Evolutionary conservation across 2,113 vertebrate species (phyloP), one percentile per base, ranked within the genome.

Genomic region (Petaurus breviceps): DNA sequence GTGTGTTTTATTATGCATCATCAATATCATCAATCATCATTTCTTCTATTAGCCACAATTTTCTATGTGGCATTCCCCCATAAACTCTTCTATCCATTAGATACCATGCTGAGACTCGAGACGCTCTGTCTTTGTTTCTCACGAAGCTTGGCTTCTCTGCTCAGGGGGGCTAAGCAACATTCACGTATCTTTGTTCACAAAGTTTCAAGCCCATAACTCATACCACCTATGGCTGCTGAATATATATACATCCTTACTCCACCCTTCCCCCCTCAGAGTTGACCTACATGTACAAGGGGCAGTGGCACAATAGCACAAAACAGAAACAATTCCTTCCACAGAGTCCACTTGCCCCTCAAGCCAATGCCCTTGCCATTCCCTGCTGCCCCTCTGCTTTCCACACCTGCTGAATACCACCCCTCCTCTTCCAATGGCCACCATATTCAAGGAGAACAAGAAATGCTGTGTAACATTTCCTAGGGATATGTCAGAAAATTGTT

Each of bases 161-260:
- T 89, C 53, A 12, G 3, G n/a, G 89, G 31, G n/a, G 50, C 37
- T 9, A 68, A 43, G 89, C 12, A 43, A 84, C 61, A 57, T 57
- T 28, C 46, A 94, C 89, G 89, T 89, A 31, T 3, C 49, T 61
- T 51, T 0, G 0, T 0, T 10, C 31, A 92, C 25, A 23, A 12
- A 43, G 28, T 90, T 61, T 50, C 51, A 94, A 57, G 26, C 22
- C 3, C 0, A 23, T 0, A 1, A 31, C 25, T 50, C 25, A 37
- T 16, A 0, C 0, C 19, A 47, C 0, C 3, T 2, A 91, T 1
- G 50, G 55, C 84, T 31, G 23, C n/a, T 22, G 43, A 8, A 28
- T 0, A 46, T 6, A 11, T 49, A 49, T n/a, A n/a, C n/a, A 92
- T 92, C 68, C 25, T 53, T 52, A 14, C 8, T 7, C 68, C 51